Conservation (phyloP, 2,888 invertebrate genomes). For the Smittia sp. region DNA sequence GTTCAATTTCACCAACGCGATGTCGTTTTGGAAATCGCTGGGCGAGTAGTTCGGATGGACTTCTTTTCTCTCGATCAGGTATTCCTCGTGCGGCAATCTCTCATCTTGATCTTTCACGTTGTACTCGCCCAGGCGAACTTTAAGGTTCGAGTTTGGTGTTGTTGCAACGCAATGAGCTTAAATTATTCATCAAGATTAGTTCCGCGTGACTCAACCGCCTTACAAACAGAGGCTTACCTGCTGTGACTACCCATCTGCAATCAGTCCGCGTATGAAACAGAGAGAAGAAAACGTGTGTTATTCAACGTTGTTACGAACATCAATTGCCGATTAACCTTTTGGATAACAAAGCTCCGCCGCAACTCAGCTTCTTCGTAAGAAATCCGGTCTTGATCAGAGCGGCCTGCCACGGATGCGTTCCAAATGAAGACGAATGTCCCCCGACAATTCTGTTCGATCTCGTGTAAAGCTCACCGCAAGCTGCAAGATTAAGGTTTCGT, state of each 20-base stretch:
- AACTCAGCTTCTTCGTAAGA: conserved; percentile 83
- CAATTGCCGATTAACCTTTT: conserved; percentile 59
- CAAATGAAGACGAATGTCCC: conserved; percentile 85
- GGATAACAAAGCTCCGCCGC: conserved; percentile 85
- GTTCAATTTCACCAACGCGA: conserved; percentile 78
- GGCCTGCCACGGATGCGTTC: conserved; percentile 92
- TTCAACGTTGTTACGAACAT: conserved; percentile 51
- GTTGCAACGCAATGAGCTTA: conserved; percentile 91
- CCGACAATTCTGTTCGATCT: conserved; percentile 89
- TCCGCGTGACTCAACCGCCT: not conserved
- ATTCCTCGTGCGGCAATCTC: conserved; percentile 82
- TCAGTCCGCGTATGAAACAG: not conserved
- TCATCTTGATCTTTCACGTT: conserved; percentile 84
- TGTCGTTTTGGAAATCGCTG: conserved; percentile 86
- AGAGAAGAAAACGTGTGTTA: not conserved
- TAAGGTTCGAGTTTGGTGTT: conserved; percentile 81
- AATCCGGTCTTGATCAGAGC: conserved; percentile 90
- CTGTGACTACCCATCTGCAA: conserved; percentile 35
- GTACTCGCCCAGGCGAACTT: conserved; percentile 89
- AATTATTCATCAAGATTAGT: not conserved
- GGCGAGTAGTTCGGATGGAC: conserved; percentile 89
- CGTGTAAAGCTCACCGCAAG: conserved; percentile 85
- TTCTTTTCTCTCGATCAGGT: conserved; percentile 81
- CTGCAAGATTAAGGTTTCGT: conserved; percentile 57
- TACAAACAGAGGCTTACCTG: not conserved